Base-by-base conservation (phyloP, 2,113 vertebrate genomes). In the Phycodurus eques region DNA sequence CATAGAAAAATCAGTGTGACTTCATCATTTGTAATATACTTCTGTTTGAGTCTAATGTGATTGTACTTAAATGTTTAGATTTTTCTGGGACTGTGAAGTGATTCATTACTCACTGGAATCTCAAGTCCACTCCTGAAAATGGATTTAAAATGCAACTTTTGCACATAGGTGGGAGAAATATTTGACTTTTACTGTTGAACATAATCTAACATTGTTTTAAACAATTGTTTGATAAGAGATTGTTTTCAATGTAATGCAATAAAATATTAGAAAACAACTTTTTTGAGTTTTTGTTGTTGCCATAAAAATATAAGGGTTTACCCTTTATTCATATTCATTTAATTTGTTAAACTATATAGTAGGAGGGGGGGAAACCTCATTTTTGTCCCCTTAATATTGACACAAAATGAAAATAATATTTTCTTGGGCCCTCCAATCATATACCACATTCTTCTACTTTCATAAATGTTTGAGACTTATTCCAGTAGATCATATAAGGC, bases 131-230 rank as follows among this genome's bases (percentile, higher is more conserved):
- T 57, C 42, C 7, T 33, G 47, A 2, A 11, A 53, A 22, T 27
- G 20, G 19, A 60, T 33, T 33, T 43, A 39, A 74, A 74, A 15
- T 63, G 64, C 49, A 2, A 51, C 22, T 67, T 70, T 75, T 75
- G 62, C 63, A 80, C 39, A 57, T 56, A 46, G 44, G 63, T 27
- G 5, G 31, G 7, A 67, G 13, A 54, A 61, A 72, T 44, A 70
- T 14, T 46, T 47, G 49, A 31, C 33, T 54, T 68, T 10, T 27
- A 64, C 14, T 63, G 15, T 70, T 31, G 13, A 63, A 54, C 22
- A 10, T 49, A 2, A 14, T 39, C 2, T 57, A 22, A 11, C 17
- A 35, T 61, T 61, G 4, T 43, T 43, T n/a, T 10, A 9, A 62
- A 10, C 19, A 19, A 62, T 39, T 8, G 0, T 72, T 13, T 33